Conservation (phyloP, 1,140 invertebrate genomes). For the Cydia pomonella region DNA sequence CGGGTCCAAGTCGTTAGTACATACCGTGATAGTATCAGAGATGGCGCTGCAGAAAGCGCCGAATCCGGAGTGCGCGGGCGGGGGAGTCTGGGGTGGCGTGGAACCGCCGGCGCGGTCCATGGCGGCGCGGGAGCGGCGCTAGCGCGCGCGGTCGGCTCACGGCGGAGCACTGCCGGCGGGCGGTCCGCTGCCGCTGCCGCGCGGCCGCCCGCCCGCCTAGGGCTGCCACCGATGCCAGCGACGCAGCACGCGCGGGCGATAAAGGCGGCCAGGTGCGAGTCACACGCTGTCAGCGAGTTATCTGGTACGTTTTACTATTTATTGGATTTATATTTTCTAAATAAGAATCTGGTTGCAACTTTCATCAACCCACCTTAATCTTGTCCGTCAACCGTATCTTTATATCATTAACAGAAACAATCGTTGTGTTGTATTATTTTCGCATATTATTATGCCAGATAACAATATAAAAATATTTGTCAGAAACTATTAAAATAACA, state of each 20-base stretch:
- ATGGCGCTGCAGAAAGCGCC: constrained; percentile 76
- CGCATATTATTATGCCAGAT: too few species aligned
- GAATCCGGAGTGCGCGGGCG: constrained; percentile 61
- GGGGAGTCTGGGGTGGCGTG: constrained; percentile 57
- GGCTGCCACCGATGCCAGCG: constrained; percentile 6
- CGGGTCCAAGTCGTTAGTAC: constrained; percentile 43
- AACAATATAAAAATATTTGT: too few species aligned
- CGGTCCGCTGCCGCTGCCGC: constrained; percentile 43
- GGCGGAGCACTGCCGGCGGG: constrained; percentile 63
- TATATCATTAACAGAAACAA: too few species aligned
- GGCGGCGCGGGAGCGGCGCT: constrained; percentile 54
- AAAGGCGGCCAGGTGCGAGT: not conserved
- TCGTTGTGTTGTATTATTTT: too few species aligned
- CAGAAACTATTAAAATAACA: too few species aligned
- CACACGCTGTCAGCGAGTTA: not conserved
- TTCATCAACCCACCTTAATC: too few species aligned
- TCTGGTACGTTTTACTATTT: not conserved
- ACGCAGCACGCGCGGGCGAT: not conserved
- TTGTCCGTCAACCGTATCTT: too few species aligned
- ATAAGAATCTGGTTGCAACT: not conserved
- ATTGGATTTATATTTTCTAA: too few species aligned
- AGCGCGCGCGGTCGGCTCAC: constrained; percentile 56
- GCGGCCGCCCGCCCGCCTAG: constrained; percentile 26
- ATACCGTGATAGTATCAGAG: constrained; percentile 75
- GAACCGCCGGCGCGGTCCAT: constrained; percentile 66